Percentiles rank a stretch among this genome's conserved stretches.
Conservation (phyloP, 2,797 vertebrate genomes). For the Cercopithecus neglectus region DNA sequence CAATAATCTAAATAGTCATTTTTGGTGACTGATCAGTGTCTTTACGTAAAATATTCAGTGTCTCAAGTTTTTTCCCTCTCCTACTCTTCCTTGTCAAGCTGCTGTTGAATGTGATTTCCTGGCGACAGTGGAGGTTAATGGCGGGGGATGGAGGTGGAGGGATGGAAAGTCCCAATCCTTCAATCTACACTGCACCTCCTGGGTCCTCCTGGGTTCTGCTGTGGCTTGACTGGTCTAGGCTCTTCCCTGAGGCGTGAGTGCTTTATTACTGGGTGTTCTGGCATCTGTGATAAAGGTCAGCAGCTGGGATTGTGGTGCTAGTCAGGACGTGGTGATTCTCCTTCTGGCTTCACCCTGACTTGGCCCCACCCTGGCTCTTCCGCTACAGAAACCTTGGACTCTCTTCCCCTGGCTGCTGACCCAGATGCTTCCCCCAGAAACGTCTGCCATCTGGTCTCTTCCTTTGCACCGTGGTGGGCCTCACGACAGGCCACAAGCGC, state of each 20-base stretch:
- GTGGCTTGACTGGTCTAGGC: background rate
- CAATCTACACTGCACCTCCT: background rate
- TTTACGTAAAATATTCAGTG: background rate
- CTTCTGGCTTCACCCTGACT: background rate
- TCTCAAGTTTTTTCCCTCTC: background rate
- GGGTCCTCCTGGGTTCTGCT: background rate
- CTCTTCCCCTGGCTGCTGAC: background rate
- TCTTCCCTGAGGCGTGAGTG: background rate
- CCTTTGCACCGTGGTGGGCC: background rate
- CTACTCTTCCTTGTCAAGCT: background rate
- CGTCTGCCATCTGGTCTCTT: background rate
- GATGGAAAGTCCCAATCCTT: background rate
- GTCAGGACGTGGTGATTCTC: background rate
- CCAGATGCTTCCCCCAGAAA: background rate
- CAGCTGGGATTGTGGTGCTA: background rate
- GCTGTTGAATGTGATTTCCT: background rate
- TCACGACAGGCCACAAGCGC: rapidly evolving
- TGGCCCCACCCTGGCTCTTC: background rate
- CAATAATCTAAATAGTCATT: background rate
- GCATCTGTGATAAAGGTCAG: background rate
- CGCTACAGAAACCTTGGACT: background rate
- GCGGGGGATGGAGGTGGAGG: too few species aligned
- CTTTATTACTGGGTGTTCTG: background rate
- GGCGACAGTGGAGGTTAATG: background rate
- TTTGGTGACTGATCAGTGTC: background rate